A percentile compares a stretch with the other conserved stretches of the same genome.
phyloP scores from a whole-genome alignment of 2,888 invertebrate genomes.

The Hedychridium roseum region DNA sequence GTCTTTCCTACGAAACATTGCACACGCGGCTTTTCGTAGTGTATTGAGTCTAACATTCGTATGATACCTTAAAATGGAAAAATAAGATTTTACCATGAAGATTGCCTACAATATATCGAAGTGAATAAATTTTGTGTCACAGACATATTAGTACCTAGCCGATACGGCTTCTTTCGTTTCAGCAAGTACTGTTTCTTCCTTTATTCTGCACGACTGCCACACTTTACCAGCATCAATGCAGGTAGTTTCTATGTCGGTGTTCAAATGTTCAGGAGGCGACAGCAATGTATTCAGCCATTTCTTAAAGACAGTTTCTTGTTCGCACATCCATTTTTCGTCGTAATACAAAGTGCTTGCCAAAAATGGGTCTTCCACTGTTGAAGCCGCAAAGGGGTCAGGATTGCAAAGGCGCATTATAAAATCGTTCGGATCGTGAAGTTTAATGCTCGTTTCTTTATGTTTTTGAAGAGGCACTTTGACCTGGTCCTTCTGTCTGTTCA shows the following conservation, averaged over 20 bases:
- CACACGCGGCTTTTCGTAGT: slow-evolving; percentile 73
- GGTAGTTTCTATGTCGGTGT: slow-evolving; percentile 72
- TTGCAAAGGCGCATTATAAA: slow-evolving; percentile 60
- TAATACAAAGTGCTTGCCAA: slow-evolving; percentile 71
- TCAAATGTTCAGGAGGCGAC: slow-evolving; percentile 70
- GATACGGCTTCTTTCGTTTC: slow-evolving; percentile 78
- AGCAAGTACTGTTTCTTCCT: slow-evolving; percentile 71
- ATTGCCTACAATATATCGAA: not conserved
- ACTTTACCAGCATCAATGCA: slow-evolving; percentile 77
- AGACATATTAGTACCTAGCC: slow-evolving; percentile 62
- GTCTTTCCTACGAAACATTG: slow-evolving; percentile 71
- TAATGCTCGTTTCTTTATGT: slow-evolving; percentile 36
- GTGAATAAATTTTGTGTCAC: not conserved
- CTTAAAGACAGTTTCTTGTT: slow-evolving; percentile 76
- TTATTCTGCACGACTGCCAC: slow-evolving; percentile 77
- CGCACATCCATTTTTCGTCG: slow-evolving; percentile 73
- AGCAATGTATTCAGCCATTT: slow-evolving; percentile 83
- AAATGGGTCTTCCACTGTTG: slow-evolving; percentile 73
- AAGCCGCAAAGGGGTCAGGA: slow-evolving; percentile 67
- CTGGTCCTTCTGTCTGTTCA: slow-evolving; percentile 25
- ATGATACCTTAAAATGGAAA: slow-evolving; percentile 64
- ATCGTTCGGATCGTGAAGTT: slow-evolving; percentile 51
- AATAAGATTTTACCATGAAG: slow-evolving; percentile 1
- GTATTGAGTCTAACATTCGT: slow-evolving; percentile 73
- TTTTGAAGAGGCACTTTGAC: slow-evolving; percentile 3